phyloP scores from a whole-genome alignment of 2,888 invertebrate genomes.

The Pasiphila rectangulata region DNA sequence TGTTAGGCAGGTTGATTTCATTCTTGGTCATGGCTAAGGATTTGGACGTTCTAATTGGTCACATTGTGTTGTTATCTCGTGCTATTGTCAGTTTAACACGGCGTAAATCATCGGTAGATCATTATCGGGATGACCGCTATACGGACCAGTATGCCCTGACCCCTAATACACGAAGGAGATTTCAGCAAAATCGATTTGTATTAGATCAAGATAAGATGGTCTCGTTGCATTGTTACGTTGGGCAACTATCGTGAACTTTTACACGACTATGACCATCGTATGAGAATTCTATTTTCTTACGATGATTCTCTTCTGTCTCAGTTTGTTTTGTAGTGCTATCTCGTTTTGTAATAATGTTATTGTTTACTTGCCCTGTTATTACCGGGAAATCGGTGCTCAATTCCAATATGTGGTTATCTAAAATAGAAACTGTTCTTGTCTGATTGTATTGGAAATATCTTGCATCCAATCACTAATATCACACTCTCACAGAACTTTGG shows the following conservation, averaged over 20 bases:
- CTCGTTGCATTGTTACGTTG: slow-evolving; percentile 66
- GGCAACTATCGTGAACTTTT: slow-evolving; percentile 76
- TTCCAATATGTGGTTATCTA: slow-evolving; percentile 62
- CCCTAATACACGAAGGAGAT: slow-evolving; percentile 42
- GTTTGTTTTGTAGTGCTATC: slow-evolving; percentile 45
- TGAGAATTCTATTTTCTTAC: slow-evolving; percentile 79
- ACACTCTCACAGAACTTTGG: background rate
- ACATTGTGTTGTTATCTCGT: slow-evolving; percentile 68
- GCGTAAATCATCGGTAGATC: slow-evolving; percentile 78
- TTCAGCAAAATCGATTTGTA: slow-evolving; percentile 46
- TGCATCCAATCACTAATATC: background rate
- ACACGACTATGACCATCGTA: slow-evolving; percentile 78
- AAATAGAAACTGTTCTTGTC: slow-evolving; percentile 27
- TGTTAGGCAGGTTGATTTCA: slow-evolving; percentile 57
- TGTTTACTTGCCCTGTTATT: slow-evolving; percentile 74
- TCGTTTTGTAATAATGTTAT: slow-evolving; percentile 69
- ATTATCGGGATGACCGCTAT: slow-evolving; percentile 75
- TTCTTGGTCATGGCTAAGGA: slow-evolving; percentile 63
- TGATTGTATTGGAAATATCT: slow-evolving; percentile 18
- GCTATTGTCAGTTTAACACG: slow-evolving; percentile 74
- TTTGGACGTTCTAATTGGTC: slow-evolving; percentile 64
- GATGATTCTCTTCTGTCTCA: slow-evolving; percentile 53
- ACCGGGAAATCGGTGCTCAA: slow-evolving; percentile 59
- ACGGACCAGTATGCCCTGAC: slow-evolving; percentile 48
- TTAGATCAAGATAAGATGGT: slow-evolving; percentile 51